Conservation (phyloP, 2,888 invertebrate species). For the Plutella xylostella region DNA sequence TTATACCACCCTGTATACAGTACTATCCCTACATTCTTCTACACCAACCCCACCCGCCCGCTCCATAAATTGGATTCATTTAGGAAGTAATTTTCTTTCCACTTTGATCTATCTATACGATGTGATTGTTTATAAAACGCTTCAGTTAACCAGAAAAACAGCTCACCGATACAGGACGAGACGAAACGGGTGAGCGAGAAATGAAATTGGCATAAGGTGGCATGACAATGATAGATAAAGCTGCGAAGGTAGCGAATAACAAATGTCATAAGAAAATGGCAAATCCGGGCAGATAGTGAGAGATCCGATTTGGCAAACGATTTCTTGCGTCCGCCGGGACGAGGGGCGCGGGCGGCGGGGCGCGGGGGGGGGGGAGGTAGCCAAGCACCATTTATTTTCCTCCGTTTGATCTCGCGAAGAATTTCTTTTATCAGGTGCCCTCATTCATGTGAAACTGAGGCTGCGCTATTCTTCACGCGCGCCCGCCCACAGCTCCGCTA, state of each 20-base stretch:
- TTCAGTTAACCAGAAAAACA: not conserved
- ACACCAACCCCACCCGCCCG: constrained; percentile 14
- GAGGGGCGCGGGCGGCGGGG: constrained; percentile 18
- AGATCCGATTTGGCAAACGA: constrained; percentile 25
- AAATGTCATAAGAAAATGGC: constrained; percentile 41
- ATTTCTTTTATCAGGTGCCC: constrained; percentile 43
- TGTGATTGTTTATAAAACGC: constrained; percentile 5
- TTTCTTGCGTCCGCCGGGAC: constrained; percentile 8
- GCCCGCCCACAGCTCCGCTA: constrained; percentile 18
- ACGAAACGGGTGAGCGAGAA: constrained; percentile 12
- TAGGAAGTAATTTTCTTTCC: constrained; percentile 31
- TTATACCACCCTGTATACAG: constrained; percentile 29
- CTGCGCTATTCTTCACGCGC: constrained; percentile 21
- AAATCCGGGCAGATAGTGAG: constrained; percentile 25
- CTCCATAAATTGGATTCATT: constrained; percentile 42
- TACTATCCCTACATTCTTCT: not conserved
- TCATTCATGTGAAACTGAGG: constrained; percentile 36
- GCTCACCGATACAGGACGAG: constrained; percentile 8
- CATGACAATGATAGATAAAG: constrained; percentile 42
- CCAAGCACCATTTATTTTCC: constrained; percentile 46
- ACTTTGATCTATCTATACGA: constrained; percentile 31
- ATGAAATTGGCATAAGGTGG: constrained; percentile 20
- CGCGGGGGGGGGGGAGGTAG: no score
- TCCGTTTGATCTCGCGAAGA: constrained; percentile 41
- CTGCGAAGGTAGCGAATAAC: constrained; percentile 36